These are phyloP conservation scores for Merodon equestris DNA, from an alignment of 2,888 invertebrate genomes.

Conservation along the genomic window DNA sequence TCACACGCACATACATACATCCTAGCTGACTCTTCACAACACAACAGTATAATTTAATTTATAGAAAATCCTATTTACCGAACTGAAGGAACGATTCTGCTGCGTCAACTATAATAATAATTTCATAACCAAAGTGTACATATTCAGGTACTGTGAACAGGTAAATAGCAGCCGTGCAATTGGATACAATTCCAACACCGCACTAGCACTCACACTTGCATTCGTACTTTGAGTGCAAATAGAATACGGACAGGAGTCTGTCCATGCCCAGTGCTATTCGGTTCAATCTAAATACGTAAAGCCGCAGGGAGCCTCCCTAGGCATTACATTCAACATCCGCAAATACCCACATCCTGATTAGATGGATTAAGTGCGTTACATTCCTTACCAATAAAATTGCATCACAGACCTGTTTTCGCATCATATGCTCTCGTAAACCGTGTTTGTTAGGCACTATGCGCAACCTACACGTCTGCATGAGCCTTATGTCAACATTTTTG, in stretches of 20 bases:
- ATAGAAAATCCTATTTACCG: conserved; percentile 39
- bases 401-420: conserved; percentile 23
- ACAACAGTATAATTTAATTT: too few relatives aligned
- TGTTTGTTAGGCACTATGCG: conserved; percentile 31
- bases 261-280: conserved; percentile 32
- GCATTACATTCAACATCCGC: conserved; percentile 58
- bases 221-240: conserved; percentile 48
- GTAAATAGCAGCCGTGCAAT: conserved; percentile 43
- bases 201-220: conserved; percentile 46
- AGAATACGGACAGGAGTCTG: conserved; percentile 45
- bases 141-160: conserved; percentile 41
- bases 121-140: conserved; percentile 47
- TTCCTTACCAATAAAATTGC: conserved; percentile 50
- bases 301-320: conserved; percentile 48
- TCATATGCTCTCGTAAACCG: neutral
- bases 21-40: too few relatives aligned
- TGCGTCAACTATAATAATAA: conserved; percentile 61
- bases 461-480: conserved; percentile 10
- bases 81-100: conserved; percentile 36
- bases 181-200: conserved; percentile 18
- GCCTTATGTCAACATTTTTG: conserved; percentile 47
- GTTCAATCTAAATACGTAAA: conserved; percentile 53
- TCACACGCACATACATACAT: too few relatives aligned
- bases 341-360: conserved; percentile 66
- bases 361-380: conserved; percentile 66